phyloP scores from a whole-genome alignment of 1,140 invertebrate species.

The Callitettix versicolor region DNA sequence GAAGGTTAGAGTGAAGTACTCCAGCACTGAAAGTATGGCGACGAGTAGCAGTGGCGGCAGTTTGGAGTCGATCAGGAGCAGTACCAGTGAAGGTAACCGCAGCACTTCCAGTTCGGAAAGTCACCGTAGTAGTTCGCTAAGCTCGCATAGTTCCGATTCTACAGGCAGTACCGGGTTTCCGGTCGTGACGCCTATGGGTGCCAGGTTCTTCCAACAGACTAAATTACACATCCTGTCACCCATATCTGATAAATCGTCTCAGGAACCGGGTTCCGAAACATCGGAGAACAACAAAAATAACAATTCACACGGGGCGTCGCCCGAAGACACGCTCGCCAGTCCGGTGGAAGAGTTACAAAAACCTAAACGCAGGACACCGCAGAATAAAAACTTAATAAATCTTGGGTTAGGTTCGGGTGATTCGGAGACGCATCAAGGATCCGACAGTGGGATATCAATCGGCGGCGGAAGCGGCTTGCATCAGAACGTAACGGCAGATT shows the following conservation, averaged over 20 bases:
- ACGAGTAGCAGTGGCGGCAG: conserved; percentile 73
- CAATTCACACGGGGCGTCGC: conserved; percentile 43
- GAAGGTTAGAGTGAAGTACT: conserved; percentile 54
- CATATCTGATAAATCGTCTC: conserved; percentile 82
- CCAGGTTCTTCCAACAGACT: conserved; percentile 37
- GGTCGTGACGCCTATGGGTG: conserved; percentile 32
- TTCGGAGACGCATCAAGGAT: conserved; percentile 61
- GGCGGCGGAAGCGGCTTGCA: background rate
- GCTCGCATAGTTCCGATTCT: conserved; percentile 75
- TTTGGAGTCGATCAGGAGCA: conserved; percentile 71
- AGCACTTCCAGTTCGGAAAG: conserved; percentile 71
- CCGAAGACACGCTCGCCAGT: conserved; percentile 10
- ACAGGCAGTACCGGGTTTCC: conserved; percentile 34
- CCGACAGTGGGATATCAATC: conserved; percentile 75
- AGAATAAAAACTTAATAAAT: conserved; percentile 67
- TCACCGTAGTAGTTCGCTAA: conserved; percentile 59
- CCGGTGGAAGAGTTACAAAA: conserved; percentile 32
- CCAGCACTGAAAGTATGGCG: conserved; percentile 74
- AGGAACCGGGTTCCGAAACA: conserved; percentile 67
- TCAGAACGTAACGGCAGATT: conserved; percentile 36
- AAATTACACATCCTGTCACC: conserved; percentile 77
- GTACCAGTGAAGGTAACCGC: conserved; percentile 69
- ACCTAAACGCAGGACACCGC: conserved; percentile 49
- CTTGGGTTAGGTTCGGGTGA: conserved; percentile 50
- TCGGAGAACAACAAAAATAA: conserved; percentile 69